phyloP scores from a whole-genome alignment of 2,797 vertebrate species.

The Oreochromis mossambicus region DNA sequence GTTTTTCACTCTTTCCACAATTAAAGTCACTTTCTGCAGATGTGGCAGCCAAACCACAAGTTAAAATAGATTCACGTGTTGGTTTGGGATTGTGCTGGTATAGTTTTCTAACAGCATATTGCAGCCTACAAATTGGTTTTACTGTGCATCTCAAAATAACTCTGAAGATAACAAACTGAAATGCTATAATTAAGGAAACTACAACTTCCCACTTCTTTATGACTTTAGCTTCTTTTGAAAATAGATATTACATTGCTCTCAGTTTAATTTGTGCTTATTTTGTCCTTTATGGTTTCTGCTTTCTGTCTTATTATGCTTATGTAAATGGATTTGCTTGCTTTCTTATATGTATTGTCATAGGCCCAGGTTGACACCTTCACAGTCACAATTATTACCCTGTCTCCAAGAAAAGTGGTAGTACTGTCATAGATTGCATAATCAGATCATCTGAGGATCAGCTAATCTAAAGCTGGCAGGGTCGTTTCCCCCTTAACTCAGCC shows the following conservation, averaged over 20 bases:
- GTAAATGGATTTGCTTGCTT: not conserved
- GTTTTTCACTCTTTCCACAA: not conserved
- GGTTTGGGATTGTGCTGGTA: not conserved
- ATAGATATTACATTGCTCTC: not conserved
- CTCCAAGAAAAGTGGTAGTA: not conserved
- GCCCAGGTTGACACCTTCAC: not conserved
- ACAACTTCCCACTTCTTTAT: not conserved
- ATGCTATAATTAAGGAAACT: not conserved
- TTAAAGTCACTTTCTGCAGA: not conserved
- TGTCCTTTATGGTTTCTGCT: constrained; percentile 12
- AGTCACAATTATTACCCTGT: not conserved
- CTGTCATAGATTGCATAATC: constrained; percentile 17
- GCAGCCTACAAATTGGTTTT: not conserved
- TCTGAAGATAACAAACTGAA: not conserved
- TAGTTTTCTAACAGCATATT: not conserved
- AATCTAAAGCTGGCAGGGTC: constrained; percentile 15
- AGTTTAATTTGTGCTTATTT: not conserved
- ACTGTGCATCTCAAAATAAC: not conserved
- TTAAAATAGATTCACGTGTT: not conserved
- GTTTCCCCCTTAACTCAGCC: constrained; percentile 21
- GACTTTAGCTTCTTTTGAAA: not conserved
- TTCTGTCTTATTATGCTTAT: not conserved
- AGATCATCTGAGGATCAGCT: constrained; percentile 35
- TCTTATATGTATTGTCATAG: constrained; percentile 4
- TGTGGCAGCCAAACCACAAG: not conserved